Conservation (phyloP, 2,888 invertebrate genomes). For the Drosophila rellima region DNA sequence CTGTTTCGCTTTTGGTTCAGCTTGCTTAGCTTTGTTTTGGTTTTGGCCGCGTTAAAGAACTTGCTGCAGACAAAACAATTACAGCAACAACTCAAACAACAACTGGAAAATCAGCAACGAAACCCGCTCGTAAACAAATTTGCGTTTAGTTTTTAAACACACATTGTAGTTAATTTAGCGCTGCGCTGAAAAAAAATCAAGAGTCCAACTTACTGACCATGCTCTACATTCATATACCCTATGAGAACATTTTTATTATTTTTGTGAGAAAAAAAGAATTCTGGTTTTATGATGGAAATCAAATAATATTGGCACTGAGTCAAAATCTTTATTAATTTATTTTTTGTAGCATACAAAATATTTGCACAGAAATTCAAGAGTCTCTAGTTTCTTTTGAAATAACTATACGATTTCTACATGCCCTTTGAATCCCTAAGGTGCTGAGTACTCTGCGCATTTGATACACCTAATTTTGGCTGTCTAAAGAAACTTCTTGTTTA, state of each 20-base stretch:
- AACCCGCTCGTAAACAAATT: constrained; percentile 65
- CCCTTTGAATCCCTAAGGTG: background rate
- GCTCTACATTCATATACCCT: constrained; percentile 31
- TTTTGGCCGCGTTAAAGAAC: constrained; percentile 70
- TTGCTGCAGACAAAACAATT: constrained; percentile 54
- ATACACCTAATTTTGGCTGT: background rate
- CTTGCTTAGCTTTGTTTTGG: constrained; percentile 33
- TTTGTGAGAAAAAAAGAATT: background rate
- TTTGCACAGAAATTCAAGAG: constrained; percentile 4
- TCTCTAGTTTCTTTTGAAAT: background rate
- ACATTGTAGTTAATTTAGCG: constrained; percentile 62
- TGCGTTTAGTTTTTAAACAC: constrained; percentile 51
- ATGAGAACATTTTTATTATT: constrained; percentile 5
- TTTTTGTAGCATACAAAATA: constrained; percentile 9
- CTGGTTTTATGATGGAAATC: constrained; percentile 9
- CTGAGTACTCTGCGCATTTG: constrained; percentile 1
- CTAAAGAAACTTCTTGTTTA: constrained; percentile 1
- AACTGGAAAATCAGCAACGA: constrained; percentile 53
- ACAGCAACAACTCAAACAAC: constrained; percentile 55
- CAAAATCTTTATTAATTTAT: constrained; percentile 24
- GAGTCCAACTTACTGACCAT: constrained; percentile 11
- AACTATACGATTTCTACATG: background rate
- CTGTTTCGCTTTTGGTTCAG: constrained; percentile 29
- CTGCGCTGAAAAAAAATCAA: constrained; percentile 33
- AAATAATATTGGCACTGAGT: constrained; percentile 21